A percentile compares a stretch with the other conserved stretches of the same genome.
Conservation (phyloP, 2,797 vertebrate species). For the Cercopithecus mitis region DNA sequence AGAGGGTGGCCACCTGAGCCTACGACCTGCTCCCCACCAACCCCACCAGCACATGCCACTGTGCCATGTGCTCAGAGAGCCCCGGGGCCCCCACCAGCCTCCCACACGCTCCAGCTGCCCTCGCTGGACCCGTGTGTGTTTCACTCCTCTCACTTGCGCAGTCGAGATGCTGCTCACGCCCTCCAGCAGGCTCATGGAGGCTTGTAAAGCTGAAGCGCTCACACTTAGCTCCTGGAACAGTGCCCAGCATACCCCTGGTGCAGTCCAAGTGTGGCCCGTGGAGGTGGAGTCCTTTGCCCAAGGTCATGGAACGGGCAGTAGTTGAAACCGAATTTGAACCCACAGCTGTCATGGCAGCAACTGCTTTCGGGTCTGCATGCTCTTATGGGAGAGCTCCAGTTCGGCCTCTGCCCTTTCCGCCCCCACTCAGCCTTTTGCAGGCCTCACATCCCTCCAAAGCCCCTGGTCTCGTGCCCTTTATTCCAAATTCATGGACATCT, state of each 20-base stretch:
- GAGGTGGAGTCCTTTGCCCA: neutral
- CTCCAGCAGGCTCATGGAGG: accelerated
- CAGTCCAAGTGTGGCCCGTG: neutral
- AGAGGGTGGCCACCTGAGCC: neutral
- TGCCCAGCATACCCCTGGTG: too few relatives aligned
- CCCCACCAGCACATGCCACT: neutral
- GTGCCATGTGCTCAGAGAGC: neutral
- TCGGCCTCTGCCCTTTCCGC: too few relatives aligned
- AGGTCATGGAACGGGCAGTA: neutral
- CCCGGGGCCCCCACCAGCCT: accelerated
- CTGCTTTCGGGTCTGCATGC: too few relatives aligned
- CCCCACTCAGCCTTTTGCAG: too few relatives aligned
- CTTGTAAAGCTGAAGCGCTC: too few relatives aligned
- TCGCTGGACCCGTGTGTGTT: neutral
- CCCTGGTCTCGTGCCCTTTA: too few relatives aligned
- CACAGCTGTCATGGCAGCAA: too few relatives aligned
- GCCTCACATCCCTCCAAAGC: too few relatives aligned
- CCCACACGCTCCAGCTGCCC: too few relatives aligned
- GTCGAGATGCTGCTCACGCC: neutral
- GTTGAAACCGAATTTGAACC: neutral
- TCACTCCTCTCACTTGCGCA: neutral
- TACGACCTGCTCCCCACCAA: too few relatives aligned
- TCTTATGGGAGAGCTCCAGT: too few relatives aligned
- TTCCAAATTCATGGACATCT: too few relatives aligned
- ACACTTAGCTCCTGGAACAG: neutral